Conservation (phyloP, 2,888 invertebrate genomes). For the Rhagonycha lutea region DNA sequence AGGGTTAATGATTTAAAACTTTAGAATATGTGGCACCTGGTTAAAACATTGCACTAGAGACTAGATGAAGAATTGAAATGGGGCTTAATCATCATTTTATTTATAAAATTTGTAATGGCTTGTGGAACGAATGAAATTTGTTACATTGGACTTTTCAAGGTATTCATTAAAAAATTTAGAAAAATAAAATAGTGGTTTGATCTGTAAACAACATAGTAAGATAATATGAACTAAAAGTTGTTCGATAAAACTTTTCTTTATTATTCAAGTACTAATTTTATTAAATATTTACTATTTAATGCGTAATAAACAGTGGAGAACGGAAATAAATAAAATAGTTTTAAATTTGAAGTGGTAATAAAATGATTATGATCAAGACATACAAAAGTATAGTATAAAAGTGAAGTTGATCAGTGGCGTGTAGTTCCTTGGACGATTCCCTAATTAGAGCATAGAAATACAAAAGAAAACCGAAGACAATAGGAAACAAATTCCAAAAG, state of each 20-base stretch:
- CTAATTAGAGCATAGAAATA: background rate
- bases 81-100: background rate
- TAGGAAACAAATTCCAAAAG: background rate
- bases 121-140: background rate
- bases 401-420: background rate
- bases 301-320: background rate
- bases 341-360: background rate
- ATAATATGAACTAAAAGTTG: background rate
- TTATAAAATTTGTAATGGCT: background rate
- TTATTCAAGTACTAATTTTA: background rate
- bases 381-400: background rate
- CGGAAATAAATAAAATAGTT: background rate
- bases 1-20: conserved; percentile 5
- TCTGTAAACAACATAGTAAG: background rate
- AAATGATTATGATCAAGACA: background rate
- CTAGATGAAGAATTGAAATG: background rate
- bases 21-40: background rate
- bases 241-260: background rate
- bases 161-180: background rate
- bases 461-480: background rate
- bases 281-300: background rate
- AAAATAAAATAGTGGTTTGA: background rate
- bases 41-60: background rate
- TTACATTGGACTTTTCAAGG: background rate
- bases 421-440: background rate